These are phyloP conservation scores for Tetragonula carbonaria DNA, from an alignment of 2,888 invertebrate genomes.

Conservation along the genomic window DNA sequence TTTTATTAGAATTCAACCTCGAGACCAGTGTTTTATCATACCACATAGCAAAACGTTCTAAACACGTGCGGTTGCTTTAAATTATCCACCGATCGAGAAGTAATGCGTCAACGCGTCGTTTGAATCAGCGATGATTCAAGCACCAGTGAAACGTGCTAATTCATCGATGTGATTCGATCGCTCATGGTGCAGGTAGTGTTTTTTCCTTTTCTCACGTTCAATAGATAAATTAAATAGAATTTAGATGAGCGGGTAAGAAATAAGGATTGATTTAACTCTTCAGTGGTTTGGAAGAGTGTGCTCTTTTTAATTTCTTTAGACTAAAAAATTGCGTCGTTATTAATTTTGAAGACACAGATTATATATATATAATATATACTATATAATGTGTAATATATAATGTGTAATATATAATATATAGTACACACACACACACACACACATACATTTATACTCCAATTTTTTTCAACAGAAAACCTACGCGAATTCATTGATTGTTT, in stretches of 20 bases:
- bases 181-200: background rate
- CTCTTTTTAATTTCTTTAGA: no score
- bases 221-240: background rate
- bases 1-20: background rate
- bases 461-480: no score
- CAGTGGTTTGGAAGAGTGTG: background rate
- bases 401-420: no score
- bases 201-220: background rate
- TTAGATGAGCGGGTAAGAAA: no score
- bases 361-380: no score
- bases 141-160: background rate
- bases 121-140: constrained; percentile 18
- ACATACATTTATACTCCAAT: no score
- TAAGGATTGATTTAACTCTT: background rate
- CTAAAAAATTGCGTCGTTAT: no score
- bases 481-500: no score
- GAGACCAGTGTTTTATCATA: background rate
- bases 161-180: background rate
- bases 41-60: background rate
- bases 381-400: no score
- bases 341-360: no score
- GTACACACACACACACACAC: no score
- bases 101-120: background rate
- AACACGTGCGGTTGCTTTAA: background rate
- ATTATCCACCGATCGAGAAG: background rate